A percentile compares a stretch with the other conserved stretches of the same genome.
These are phyloP conservation scores for Sycophila texana DNA, from an alignment of 2,888 invertebrate species.

Conservation along the genomic window DNA sequence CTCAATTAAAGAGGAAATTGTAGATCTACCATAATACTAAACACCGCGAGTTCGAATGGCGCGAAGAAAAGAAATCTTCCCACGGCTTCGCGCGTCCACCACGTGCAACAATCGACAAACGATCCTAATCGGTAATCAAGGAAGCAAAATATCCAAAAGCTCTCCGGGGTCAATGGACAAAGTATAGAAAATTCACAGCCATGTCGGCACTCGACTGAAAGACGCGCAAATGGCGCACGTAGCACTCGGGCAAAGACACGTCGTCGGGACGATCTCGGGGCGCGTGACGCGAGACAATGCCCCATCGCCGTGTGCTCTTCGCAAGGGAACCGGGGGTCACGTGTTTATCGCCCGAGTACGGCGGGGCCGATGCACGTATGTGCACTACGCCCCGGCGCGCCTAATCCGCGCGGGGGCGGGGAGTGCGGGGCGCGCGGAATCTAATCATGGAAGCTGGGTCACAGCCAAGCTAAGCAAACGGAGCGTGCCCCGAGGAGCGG, in stretches of 20 bases:
- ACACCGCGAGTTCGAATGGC: too few species aligned
- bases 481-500: slow-evolving; percentile 4
- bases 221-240: not conserved
- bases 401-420: not conserved
- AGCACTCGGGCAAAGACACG: not conserved
- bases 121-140: not conserved
- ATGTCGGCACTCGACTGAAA: not conserved
- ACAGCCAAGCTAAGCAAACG: slow-evolving; percentile 47
- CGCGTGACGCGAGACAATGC: slow-evolving; percentile 52
- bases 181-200: too few species aligned
- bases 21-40: too few species aligned
- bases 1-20: too few species aligned
- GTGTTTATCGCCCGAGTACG: slow-evolving; percentile 50
- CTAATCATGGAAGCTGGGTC: slow-evolving; percentile 68
- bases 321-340: not conserved
- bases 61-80: too few species aligned
- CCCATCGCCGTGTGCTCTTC: not conserved
- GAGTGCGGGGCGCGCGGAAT: slow-evolving; percentile 54
- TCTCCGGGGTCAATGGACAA: too few species aligned
- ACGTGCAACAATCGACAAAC: too few species aligned
- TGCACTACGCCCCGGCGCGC: not conserved
- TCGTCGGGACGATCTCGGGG: not conserved
- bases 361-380: slow-evolving; percentile 22
- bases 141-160: not conserved
- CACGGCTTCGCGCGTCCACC: too few species aligned